Percentiles rank a stretch among this genome's conserved stretches.
Conservation (phyloP, 37 sponge, comb jelly and placozoan genomes). For the Amphimedon queenslandica region DNA sequence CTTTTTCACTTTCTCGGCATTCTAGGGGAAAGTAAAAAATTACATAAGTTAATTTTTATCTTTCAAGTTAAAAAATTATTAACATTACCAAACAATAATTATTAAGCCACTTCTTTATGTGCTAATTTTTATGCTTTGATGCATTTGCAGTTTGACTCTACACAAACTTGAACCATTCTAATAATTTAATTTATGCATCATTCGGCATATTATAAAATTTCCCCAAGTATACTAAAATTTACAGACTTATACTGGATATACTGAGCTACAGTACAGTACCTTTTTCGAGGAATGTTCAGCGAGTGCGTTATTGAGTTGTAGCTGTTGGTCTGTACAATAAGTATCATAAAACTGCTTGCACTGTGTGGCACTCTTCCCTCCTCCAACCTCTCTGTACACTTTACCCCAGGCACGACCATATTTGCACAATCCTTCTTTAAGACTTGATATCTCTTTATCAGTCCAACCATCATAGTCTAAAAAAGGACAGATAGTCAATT, state of each 20-base stretch:
- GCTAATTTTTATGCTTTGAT: too few species aligned
- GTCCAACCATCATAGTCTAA: slow-evolving; percentile 65
- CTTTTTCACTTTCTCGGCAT: slow-evolving; percentile 54
- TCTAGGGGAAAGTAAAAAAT: slow-evolving; percentile 24
- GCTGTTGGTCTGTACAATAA: slow-evolving; percentile 11
- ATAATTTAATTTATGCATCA: too few species aligned
- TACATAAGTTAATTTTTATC: neutral
- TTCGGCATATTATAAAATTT: too few species aligned
- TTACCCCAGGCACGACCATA: slow-evolving; percentile 70
- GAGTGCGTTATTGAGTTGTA: slow-evolving; percentile 44
- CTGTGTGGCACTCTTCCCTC: slow-evolving; percentile 56
- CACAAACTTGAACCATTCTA: too few species aligned
- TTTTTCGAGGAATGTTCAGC: slow-evolving; percentile 53
- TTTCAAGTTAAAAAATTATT: neutral
- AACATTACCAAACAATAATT: neutral
- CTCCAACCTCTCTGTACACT: slow-evolving; percentile 60
- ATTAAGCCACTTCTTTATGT: too few species aligned
- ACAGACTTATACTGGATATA: too few species aligned
- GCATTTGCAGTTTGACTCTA: too few species aligned
- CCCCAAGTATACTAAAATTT: too few species aligned
- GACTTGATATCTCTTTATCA: slow-evolving; percentile 42
- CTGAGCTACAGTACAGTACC: too few species aligned
- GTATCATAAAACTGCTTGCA: slow-evolving; percentile 76
- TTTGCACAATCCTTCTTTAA: slow-evolving; percentile 65
- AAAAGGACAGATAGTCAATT: too few species aligned